phyloP scores from a whole-genome alignment of 35 echinoderm and acorn worm species.

The Heliocidaris tuberculata region DNA sequence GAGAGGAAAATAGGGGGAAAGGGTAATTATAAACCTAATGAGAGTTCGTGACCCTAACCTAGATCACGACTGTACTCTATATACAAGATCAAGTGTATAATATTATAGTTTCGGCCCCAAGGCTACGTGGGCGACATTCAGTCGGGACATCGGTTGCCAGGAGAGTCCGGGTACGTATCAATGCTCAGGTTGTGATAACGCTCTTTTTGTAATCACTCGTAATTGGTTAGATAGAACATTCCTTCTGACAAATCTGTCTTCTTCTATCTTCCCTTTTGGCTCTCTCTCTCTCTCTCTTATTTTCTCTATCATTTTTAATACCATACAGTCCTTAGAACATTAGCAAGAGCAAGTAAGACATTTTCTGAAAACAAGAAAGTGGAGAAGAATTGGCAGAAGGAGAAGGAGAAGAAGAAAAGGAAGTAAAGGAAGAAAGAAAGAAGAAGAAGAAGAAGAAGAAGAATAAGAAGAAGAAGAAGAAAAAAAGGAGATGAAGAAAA shows the following conservation, averaged over 20 bases:
- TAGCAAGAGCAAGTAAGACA: too few species aligned
- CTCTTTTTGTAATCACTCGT: not conserved
- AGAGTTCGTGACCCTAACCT: not conserved
- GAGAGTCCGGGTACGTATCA: not conserved
- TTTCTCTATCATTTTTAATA: not conserved
- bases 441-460: too few species aligned
- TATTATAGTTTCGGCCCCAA: not conserved
- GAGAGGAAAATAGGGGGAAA: too few species aligned
- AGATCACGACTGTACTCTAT: not conserved
- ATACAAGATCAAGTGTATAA: not conserved
- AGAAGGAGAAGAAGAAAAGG: too few species aligned
- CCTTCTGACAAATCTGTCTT: not conserved
- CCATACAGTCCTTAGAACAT: too few species aligned
- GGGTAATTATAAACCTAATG: too few species aligned
- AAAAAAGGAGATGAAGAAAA: too few species aligned
- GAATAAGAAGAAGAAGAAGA: too few species aligned
- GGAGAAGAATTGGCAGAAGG: too few species aligned
- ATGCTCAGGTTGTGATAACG: not conserved
- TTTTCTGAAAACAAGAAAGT: too few species aligned
- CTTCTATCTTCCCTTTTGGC: not conserved
- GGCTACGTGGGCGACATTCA: not conserved
- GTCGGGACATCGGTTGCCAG: not conserved
- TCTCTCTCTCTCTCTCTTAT: not conserved
- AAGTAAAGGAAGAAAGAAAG: too few species aligned
- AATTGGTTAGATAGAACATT: not conserved